These are phyloP conservation scores for Zelleria hepariella DNA, from an alignment of 2,888 invertebrate genomes.

Conservation along the genomic window DNA sequence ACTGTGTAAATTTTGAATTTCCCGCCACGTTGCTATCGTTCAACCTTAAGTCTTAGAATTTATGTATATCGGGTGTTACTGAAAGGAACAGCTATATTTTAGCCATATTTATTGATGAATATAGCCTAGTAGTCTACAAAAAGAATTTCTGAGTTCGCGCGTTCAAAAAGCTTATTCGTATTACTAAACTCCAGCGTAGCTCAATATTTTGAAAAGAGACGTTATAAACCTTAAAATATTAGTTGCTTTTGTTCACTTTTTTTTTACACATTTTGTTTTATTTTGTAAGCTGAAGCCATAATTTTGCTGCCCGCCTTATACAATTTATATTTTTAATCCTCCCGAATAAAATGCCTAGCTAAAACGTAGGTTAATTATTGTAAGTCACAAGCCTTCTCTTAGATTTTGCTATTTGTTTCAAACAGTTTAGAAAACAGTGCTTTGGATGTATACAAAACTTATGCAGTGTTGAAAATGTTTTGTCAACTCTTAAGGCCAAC, in stretches of 20 bases:
- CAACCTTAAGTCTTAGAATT: no score
- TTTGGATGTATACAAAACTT: no score
- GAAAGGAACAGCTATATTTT: no score
- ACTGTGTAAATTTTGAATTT: no score
- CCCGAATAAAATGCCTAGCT: neutral
- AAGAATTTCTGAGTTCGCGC: conserved; percentile 11
- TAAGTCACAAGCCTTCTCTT: neutral
- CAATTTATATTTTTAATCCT: neutral
- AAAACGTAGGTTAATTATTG: neutral
- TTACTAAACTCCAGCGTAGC: conserved; percentile 51
- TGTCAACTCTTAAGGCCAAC: no score
- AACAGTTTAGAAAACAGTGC: no score
- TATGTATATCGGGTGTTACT: no score
- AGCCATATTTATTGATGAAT: no score
- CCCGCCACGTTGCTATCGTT: no score
- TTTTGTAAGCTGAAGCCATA: neutral
- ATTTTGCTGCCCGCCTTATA: neutral
- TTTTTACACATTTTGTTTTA: neutral
- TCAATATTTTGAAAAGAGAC: conserved; percentile 57
- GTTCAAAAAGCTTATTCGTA: neutral
- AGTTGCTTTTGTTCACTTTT: neutral
- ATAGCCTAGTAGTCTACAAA: no score
- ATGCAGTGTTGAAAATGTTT: no score
- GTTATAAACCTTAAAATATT: conserved; percentile 21
- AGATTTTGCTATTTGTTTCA: neutral